phyloP scores from a whole-genome alignment of 2,797 vertebrate genomes.

The Gobio occitaniae region DNA sequence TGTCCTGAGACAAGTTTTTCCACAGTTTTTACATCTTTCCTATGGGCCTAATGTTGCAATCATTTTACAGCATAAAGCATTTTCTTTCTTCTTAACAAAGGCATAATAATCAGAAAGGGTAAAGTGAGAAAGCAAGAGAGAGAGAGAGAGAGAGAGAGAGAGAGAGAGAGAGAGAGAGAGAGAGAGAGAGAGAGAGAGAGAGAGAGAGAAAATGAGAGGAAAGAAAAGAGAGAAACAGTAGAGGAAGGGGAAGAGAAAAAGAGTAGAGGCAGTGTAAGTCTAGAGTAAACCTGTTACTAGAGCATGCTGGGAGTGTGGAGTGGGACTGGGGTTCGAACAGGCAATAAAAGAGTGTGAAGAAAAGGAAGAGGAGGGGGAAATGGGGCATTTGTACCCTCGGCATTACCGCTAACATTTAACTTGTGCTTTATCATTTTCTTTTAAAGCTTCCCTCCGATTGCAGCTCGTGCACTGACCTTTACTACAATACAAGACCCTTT shows the following conservation, averaged over 20 bases:
- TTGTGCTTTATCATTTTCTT: slow-evolving; percentile 73
- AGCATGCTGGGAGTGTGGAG: slow-evolving; percentile 89
- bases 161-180: slow-evolving; percentile 41
- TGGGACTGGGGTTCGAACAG: slow-evolving; percentile 91
- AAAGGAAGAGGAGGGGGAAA: slow-evolving; percentile 70
- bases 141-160: slow-evolving; percentile 63
- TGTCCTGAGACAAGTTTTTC: slow-evolving; percentile 69
- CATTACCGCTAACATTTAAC: slow-evolving; percentile 87
- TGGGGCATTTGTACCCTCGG: slow-evolving; percentile 80
- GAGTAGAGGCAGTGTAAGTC: slow-evolving; percentile 84
- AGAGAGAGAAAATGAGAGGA: not conserved
- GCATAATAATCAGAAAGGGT: slow-evolving; percentile 82
- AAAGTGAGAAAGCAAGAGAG: slow-evolving; percentile 30
- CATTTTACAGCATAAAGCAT: slow-evolving; percentile 73
- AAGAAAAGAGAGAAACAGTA: not conserved
- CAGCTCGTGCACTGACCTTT: slow-evolving; percentile 81
- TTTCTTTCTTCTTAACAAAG: slow-evolving; percentile 70
- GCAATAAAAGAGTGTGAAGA: slow-evolving; percentile 88
- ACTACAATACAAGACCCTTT: slow-evolving; percentile 82
- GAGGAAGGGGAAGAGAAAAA: slow-evolving; percentile 54
- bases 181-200: slow-evolving; percentile 53
- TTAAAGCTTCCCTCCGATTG: slow-evolving; percentile 75
- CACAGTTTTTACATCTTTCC: slow-evolving; percentile 72
- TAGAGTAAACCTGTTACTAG: slow-evolving; percentile 90
- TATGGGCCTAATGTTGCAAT: slow-evolving; percentile 73